phyloP scores from a whole-genome alignment of 2,113 vertebrate genomes.

The Zapus hudsonius region DNA sequence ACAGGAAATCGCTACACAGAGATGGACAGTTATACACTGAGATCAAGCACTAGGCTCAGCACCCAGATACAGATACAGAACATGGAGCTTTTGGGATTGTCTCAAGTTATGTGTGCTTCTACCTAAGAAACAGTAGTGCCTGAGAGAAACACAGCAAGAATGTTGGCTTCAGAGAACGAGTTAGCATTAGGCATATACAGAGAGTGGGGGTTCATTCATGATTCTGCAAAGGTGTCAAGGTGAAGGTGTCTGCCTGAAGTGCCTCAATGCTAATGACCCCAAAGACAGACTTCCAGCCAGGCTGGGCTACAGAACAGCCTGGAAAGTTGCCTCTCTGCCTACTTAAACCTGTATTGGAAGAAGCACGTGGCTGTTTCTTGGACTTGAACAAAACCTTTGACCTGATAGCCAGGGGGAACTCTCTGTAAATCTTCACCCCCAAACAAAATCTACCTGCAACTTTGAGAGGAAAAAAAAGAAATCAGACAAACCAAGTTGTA shows the following conservation, averaged over 20 bases:
- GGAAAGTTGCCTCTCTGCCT: background rate
- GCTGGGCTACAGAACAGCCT: background rate
- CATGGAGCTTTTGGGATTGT: background rate
- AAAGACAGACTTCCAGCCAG: background rate
- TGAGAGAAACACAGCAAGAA: background rate
- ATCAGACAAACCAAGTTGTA: background rate
- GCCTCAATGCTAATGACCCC: background rate
- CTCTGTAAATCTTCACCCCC: conserved; percentile 1
- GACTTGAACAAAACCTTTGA: conserved; percentile 34
- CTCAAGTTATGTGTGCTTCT: conserved; percentile 11
- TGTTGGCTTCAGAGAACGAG: background rate
- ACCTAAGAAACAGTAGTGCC: background rate
- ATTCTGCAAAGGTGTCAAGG: background rate
- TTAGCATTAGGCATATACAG: conserved; percentile 2
- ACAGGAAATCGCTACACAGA: background rate
- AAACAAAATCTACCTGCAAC: conserved; percentile 3
- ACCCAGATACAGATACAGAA: background rate
- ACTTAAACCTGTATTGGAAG: background rate
- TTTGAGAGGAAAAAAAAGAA: background rate
- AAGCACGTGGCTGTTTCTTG: conserved; percentile 28
- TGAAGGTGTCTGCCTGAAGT: background rate
- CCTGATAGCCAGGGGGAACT: background rate
- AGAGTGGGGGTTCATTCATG: conserved; percentile 23
- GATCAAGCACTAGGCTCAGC: background rate
- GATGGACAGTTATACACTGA: background rate